Base-by-base conservation (phyloP, 35 echinoderm and acorn worm genomes). In the Holothuria glaberrima region DNA sequence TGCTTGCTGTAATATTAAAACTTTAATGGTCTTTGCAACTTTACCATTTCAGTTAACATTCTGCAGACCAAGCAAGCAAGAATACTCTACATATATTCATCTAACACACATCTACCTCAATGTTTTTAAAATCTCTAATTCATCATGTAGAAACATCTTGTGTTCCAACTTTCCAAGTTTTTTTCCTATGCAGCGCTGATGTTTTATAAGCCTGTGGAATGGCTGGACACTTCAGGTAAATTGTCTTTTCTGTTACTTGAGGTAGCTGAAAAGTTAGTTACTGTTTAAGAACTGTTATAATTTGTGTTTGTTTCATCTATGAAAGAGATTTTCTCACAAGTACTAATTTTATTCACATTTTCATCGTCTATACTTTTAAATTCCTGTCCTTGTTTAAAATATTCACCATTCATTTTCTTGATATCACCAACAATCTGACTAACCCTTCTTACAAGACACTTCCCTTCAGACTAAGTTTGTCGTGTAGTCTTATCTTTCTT, bases 211-310 rank as follows among this genome's bases (percentile, higher is more conserved):
- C 25, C 66, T 69, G 24, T 69, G 31, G 7, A 29, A 69, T 35
- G 31, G 50, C 50, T 54, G 50, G 50, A 54, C 50, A 17, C 12
- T 17, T 54, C 50, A 54, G 50, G 50, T 54, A 14, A 14, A 54
- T 54, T 54, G 3, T 17, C 50, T 17, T 54, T 54, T 17, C 50
- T 54, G 50, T 22, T 78, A 19, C 13, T 13, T 78, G 74, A 78
- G 74, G 74, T 78, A 78, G 74, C 38, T 48, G 27, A 22, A 50
- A 50, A 48, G 38, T 41, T 50, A 78, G 74, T 78, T 78, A 78
- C 74, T 78, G 74, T 78, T 78, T 78, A 41, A 78, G 18, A 48
- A 78, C 38, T 25, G 20, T 24, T 48, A 48, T 48, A 26, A 22
- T 41, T 38, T 41, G 32, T 41, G 0, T 35, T 75, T 41, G 32